A percentile compares a stretch with the other conserved stretches of the same genome.
These are phyloP conservation scores for Nomada goodeniana DNA, from an alignment of 2,888 invertebrate genomes.

Conservation along the genomic window DNA sequence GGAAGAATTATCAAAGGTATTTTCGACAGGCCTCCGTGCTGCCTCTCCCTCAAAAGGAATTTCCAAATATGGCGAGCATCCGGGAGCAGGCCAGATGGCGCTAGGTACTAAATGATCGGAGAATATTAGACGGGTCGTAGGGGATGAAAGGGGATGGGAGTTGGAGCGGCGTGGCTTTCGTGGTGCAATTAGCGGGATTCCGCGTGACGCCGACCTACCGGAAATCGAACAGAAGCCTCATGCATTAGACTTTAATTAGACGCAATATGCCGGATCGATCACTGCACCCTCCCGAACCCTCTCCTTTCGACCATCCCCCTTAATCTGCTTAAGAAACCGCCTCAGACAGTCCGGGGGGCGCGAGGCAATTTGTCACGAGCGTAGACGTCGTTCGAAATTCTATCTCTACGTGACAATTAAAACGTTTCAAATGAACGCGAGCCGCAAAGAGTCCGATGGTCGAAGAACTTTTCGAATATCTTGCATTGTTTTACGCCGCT, in stretches of 20 bases:
- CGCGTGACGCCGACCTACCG: constrained; percentile 56
- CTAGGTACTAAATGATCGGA: constrained; percentile 18
- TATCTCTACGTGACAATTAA: no score
- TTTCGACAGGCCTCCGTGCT: not conserved
- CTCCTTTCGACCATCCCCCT: constrained; percentile 18
- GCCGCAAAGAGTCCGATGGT: no score
- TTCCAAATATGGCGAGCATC: constrained; percentile 1
- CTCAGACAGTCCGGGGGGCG: not conserved
- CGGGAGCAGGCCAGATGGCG: not conserved
- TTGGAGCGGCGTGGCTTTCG: constrained; percentile 40
- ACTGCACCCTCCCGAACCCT: constrained; percentile 7
- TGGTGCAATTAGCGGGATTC: constrained; percentile 62
- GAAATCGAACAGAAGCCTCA: constrained; percentile 64
- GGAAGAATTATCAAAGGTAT: constrained; percentile 7
- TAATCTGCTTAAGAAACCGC: constrained; percentile 52
- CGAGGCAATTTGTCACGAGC: no score
- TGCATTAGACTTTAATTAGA: constrained; percentile 66
- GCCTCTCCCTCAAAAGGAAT: constrained; percentile 31
- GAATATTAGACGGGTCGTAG: constrained; percentile 25
- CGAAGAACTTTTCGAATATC: no score
- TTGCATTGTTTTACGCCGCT: no score
- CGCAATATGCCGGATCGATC: constrained; percentile 62
- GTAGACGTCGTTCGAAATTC: no score
- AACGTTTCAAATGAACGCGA: no score
- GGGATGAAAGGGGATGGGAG: not conserved